Evolutionary conservation across 2,888 invertebrate species (phyloP), one percentile per base, ranked within the genome.

Genomic region (Cremastinae sp.): DNA sequence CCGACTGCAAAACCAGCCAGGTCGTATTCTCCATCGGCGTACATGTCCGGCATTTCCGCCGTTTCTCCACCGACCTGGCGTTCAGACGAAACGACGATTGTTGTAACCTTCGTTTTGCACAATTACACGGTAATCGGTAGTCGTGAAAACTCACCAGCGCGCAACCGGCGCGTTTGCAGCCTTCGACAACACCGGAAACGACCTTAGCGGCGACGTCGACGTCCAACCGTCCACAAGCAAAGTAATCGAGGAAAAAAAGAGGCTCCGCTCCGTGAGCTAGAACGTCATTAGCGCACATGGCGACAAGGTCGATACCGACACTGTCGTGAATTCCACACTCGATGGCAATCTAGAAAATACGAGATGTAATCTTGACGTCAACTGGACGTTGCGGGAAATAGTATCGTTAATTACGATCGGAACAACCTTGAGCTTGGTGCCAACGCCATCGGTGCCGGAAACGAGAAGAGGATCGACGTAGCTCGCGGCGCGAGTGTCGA

Each of bases 261-360:
- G 99, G 98, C 84, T 97, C 97, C 0, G 98, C 99, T 51, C 98
- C 98, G 77, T 97, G 96, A 81, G 97, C 97, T 58, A 99, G 91
- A 62, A 99, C 94, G 90, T 99, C 98, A 91, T 99, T 99, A 53
- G 97, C 98, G 87, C 98, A 98, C 97, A 98, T 98, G 2, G 98
- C 99, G 1, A 99, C 98, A 36, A 99, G 91, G 90, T 99, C 99
- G 82, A 96, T 95, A 0, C 99, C 99, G 66, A 99, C 93, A 0
- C 95, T 94, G 83, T 94, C 93, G 90, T 97, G 97, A 68, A 94
- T 93, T 12, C 93, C 92, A 86, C 94, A 93, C 74, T 93, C 92
- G 86, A 97, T 94, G 0, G 98, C 97, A 81, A 98, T 93, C 96
- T 96, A 88, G 0, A 92, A 45, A 66, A 64, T 12, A 28, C 22